These are phyloP conservation scores for Pachyramphus minor DNA, from an alignment of 2,113 vertebrate genomes.

Conservation along the genomic window DNA sequence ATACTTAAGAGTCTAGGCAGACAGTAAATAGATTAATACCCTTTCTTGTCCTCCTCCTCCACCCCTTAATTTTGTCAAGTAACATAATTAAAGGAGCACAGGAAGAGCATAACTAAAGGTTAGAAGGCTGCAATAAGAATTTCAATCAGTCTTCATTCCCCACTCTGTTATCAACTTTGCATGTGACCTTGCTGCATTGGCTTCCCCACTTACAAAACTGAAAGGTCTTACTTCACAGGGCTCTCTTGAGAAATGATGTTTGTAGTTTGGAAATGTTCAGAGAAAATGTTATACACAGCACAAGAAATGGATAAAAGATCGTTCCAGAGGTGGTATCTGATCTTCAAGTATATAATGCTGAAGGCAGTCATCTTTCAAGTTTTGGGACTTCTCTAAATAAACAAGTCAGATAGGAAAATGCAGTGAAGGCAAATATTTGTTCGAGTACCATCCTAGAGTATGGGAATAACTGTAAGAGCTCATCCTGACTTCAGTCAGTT, in stretches of 20 bases:
- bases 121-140: background rate
- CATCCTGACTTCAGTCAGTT: background rate
- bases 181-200: background rate
- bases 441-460: background rate
- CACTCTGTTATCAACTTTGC: background rate
- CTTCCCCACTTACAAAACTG: background rate
- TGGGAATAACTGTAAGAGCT: background rate
- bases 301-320: background rate
- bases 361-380: background rate
- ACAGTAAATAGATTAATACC: conserved; percentile 13
- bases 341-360: background rate
- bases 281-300: background rate
- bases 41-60: background rate
- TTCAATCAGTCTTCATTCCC: background rate
- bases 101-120: background rate
- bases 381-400: background rate
- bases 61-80: conserved; percentile 31
- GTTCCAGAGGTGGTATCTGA: background rate
- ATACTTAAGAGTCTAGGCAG: background rate
- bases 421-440: background rate
- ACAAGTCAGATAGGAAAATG: background rate
- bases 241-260: background rate
- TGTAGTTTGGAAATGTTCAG: background rate
- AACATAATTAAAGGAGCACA: conserved; percentile 25
- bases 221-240: background rate